Evolutionary conservation across 2,888 invertebrate genomes (phyloP).

Genomic region (Adelphocoris suturalis): DNA sequence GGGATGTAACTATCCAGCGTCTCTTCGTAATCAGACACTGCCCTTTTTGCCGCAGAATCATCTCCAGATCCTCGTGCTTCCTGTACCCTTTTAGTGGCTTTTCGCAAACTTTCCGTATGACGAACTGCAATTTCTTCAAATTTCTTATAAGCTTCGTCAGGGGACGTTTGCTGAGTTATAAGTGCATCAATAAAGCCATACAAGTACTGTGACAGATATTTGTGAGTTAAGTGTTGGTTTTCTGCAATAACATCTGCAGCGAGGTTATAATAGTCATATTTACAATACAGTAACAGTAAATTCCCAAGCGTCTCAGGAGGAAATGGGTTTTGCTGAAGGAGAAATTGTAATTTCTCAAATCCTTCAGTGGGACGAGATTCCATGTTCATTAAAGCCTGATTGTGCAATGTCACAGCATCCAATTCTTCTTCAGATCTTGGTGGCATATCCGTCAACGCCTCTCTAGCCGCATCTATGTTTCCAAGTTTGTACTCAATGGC

Average conservation of each 20-base stretch:
- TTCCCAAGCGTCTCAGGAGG: conserved; percentile 99
- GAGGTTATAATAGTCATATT: conserved; percentile 97
- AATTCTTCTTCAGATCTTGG: conserved; percentile 97
- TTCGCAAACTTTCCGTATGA: conserved; percentile 92
- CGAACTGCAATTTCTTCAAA: conserved; percentile 95
- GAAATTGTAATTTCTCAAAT: conserved; percentile 95
- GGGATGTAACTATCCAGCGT: conserved; percentile 92
- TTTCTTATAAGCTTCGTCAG: conserved; percentile 96
- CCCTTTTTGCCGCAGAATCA: conserved; percentile 91
- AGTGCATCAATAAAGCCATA: conserved; percentile 97
- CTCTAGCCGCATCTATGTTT: conserved; percentile 91
- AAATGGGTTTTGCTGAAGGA: conserved; percentile 96
- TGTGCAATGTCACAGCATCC: conserved; percentile 98
- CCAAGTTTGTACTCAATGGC: conserved; percentile 97
- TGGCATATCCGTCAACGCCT: conserved; percentile 93
- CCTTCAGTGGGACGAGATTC: conserved; percentile 93
- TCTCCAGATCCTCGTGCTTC: conserved; percentile 94
- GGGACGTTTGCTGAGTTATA: conserved; percentile 97
- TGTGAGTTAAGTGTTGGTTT: conserved; percentile 97
- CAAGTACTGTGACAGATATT: conserved; percentile 93
- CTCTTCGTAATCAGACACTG: conserved; percentile 94
- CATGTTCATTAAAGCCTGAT: conserved; percentile 95
- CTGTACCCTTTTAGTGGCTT: conserved; percentile 95
- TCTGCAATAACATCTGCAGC: conserved; percentile 99
- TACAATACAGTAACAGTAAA: conserved; percentile 94